These are phyloP conservation scores for Caiman crocodilus DNA, from an alignment of 2,797 vertebrate species.

Conservation along the genomic window DNA sequence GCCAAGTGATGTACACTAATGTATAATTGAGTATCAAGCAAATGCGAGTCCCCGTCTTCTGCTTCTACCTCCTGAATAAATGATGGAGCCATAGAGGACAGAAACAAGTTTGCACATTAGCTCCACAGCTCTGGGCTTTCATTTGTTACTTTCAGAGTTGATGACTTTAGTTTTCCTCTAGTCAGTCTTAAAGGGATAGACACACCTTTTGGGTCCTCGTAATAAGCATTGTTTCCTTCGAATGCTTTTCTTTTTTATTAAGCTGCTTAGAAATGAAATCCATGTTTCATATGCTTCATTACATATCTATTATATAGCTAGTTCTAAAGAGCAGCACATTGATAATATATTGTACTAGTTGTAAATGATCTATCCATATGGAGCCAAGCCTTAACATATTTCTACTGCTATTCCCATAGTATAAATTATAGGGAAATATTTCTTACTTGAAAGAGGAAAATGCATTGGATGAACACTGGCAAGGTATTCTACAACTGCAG, in stretches of 20 bases:
- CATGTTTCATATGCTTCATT: slow-evolving; percentile 84
- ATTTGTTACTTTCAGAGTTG: slow-evolving; percentile 88
- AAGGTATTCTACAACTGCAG: slow-evolving; percentile 56
- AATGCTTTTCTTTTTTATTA: slow-evolving; percentile 60
- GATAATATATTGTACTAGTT: slow-evolving; percentile 83
- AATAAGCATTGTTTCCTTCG: slow-evolving; percentile 34
- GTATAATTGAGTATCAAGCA: slow-evolving; percentile 99
- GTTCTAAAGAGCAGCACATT: slow-evolving; percentile 82
- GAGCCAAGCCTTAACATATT: slow-evolving; percentile 79
- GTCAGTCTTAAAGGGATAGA: slow-evolving; percentile 88
- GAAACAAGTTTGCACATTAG: slow-evolving; percentile 99
- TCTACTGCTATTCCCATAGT: slow-evolving; percentile 76
- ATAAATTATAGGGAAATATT: slow-evolving; percentile 79
- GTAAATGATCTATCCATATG: slow-evolving; percentile 85
- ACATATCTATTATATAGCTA: slow-evolving; percentile 80
- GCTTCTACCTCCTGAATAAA: slow-evolving; percentile 99
- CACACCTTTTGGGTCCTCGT: slow-evolving; percentile 45
- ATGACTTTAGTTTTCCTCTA: slow-evolving; percentile 85
- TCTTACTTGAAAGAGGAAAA: slow-evolving; percentile 73
- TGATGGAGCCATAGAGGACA: slow-evolving; percentile 99
- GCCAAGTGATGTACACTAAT: slow-evolving; percentile 99
- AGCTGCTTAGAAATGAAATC: slow-evolving; percentile 78
- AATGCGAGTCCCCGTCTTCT: slow-evolving; percentile 99
- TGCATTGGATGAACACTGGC: not conserved
- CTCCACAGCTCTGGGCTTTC: slow-evolving; percentile 90